Percentiles rank a stretch among this genome's conserved stretches.
Evolutionary conservation across 2,797 vertebrate species (phyloP).

Genomic region (Carduelis carduelis): DNA sequence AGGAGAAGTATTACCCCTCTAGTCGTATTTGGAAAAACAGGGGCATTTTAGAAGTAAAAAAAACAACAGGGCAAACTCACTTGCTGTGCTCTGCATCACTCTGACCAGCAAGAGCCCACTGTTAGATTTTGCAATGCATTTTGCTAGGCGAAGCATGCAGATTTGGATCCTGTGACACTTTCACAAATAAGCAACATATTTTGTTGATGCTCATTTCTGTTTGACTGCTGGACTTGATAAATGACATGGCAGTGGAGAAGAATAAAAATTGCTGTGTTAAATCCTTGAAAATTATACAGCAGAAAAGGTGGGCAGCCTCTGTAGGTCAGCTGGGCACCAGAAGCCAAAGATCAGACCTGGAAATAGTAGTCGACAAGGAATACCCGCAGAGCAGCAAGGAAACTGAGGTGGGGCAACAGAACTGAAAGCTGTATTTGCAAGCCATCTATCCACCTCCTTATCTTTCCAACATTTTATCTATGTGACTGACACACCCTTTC

Average conservation of each 20-base stretch:
- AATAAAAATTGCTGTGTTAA: not conserved
- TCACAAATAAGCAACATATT: not conserved
- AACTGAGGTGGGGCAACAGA: not conserved
- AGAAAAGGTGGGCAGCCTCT: not conserved
- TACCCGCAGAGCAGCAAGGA: not conserved
- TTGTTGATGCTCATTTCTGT: not conserved
- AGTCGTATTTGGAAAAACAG: slow-evolving; percentile 2
- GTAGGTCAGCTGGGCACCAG: not conserved
- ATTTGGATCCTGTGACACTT: not conserved
- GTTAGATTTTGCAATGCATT: not conserved
- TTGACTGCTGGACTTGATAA: not conserved
- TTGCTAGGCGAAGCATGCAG: not conserved
- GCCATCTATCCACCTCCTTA: not conserved
- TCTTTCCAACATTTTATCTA: not conserved
- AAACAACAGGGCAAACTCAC: not conserved
- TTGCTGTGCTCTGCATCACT: not conserved
- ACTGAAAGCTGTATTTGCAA: not conserved
- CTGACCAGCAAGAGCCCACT: not conserved
- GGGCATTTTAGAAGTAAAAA: not conserved
- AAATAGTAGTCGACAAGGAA: not conserved
- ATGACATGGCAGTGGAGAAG: not conserved
- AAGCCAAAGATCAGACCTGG: not conserved
- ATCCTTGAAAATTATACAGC: slow-evolving; percentile 15
- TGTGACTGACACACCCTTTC: not conserved
- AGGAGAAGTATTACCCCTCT: not conserved